phyloP scores from a whole-genome alignment of 2,888 invertebrate genomes.

The Elegia similella region DNA sequence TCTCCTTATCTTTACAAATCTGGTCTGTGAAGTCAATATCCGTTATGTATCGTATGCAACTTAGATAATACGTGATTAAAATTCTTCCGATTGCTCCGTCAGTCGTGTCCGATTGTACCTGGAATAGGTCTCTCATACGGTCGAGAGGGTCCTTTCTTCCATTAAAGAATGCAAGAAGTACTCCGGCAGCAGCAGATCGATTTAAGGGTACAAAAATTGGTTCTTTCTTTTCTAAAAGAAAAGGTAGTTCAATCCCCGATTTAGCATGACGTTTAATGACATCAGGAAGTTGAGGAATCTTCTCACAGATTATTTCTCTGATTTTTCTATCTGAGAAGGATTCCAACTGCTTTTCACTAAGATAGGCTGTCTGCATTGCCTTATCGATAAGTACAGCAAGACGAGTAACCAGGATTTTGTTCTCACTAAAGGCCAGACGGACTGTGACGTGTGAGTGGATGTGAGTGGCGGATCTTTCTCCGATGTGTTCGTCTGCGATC shows the following conservation, averaged over 20 bases:
- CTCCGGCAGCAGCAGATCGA: background rate
- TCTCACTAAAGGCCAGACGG: too few species aligned
- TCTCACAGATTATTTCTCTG: background rate
- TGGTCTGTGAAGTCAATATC: background rate
- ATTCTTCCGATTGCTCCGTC: background rate
- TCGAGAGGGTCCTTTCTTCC: background rate
- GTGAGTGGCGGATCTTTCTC: too few species aligned
- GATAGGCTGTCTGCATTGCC: background rate
- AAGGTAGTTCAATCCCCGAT: background rate
- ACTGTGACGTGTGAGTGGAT: too few species aligned
- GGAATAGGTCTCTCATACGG: background rate
- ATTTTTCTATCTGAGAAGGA: background rate
- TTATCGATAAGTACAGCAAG: too few species aligned
- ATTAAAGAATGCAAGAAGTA: background rate
- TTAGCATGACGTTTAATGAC: background rate
- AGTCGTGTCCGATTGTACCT: background rate
- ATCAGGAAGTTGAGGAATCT: background rate
- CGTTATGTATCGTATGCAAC: background rate
- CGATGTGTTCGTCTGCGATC: too few species aligned
- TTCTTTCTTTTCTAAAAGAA: background rate
- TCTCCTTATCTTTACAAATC: background rate
- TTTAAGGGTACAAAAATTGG: background rate
- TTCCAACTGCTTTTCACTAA: background rate
- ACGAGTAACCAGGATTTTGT: too few species aligned
- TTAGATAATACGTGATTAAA: background rate